Percentiles rank a stretch among this genome's conserved stretches.
Conservation (phyloP, 2,113 vertebrate species). For the Aegithalos caudatus region DNA sequence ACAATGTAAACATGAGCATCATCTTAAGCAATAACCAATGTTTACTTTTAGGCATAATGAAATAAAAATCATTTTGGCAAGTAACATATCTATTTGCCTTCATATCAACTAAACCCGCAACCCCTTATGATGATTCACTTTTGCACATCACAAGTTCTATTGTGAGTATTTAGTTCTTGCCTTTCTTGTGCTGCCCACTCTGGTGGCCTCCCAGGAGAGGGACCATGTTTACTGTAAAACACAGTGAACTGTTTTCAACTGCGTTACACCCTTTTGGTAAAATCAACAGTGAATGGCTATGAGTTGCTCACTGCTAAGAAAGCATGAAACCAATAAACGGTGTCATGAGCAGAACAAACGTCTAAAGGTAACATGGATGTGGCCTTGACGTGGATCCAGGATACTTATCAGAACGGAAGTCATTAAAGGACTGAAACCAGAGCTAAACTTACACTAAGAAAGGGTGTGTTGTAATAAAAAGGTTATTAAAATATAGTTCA, state of each 20-base stretch:
- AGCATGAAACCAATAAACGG: background rate
- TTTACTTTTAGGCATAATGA: background rate
- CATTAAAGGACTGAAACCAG: background rate
- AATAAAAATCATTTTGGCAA: background rate
- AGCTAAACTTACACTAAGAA: background rate
- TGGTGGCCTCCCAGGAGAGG: background rate
- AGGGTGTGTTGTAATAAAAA: background rate
- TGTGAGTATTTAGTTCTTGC: background rate
- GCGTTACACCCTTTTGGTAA: background rate
- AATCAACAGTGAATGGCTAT: background rate
- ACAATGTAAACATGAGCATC: background rate
- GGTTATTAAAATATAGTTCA: background rate
- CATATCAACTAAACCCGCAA: background rate
- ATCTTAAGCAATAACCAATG: background rate
- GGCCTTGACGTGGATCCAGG: background rate
- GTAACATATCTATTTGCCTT: background rate
- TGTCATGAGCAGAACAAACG: background rate
- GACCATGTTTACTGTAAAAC: background rate
- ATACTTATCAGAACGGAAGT: background rate
- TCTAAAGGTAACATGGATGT: background rate
- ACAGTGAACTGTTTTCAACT: background rate
- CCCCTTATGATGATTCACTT: background rate
- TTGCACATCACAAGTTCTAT: background rate
- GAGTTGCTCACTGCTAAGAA: background rate
- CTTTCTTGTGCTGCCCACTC: background rate